Evolutionary conservation across 2,113 vertebrate genomes (phyloP).

Genomic region (Glareola pratincola): DNA sequence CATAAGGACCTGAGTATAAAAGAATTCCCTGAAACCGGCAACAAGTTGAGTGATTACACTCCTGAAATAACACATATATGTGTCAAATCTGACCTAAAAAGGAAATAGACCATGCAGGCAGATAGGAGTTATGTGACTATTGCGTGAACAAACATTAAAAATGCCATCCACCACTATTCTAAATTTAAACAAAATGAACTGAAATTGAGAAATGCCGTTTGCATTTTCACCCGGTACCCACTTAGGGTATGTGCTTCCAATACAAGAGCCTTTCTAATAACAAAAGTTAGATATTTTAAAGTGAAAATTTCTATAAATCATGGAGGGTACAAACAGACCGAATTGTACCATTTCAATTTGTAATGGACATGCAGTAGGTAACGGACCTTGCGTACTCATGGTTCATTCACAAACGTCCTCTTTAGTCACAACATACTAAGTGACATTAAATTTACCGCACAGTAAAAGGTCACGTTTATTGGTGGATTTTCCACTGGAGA

Average conservation of each 20-base stretch:
- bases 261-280: not conserved
- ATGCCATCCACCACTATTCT: not conserved
- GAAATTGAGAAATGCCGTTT: not conserved
- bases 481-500: not conserved
- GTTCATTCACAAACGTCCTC: not conserved
- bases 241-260: not conserved
- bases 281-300: not conserved
- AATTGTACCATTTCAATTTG: not conserved
- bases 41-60: slow-evolving; percentile 39
- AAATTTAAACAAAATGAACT: slow-evolving; percentile 8
- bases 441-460: not conserved
- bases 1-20: not conserved
- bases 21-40: slow-evolving; percentile 7
- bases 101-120: slow-evolving; percentile 28
- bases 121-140: not conserved
- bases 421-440: not conserved
- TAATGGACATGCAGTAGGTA: not conserved
- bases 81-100: slow-evolving; percentile 46
- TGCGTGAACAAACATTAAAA: not conserved
- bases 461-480: not conserved
- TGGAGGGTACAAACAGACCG: not conserved
- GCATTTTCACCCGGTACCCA: not conserved
- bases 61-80: slow-evolving; percentile 22
- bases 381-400: not conserved
- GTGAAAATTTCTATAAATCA: not conserved